Base-by-base conservation (phyloP, 2,797 vertebrate genomes). In the Brotogeris chrysoptera region DNA sequence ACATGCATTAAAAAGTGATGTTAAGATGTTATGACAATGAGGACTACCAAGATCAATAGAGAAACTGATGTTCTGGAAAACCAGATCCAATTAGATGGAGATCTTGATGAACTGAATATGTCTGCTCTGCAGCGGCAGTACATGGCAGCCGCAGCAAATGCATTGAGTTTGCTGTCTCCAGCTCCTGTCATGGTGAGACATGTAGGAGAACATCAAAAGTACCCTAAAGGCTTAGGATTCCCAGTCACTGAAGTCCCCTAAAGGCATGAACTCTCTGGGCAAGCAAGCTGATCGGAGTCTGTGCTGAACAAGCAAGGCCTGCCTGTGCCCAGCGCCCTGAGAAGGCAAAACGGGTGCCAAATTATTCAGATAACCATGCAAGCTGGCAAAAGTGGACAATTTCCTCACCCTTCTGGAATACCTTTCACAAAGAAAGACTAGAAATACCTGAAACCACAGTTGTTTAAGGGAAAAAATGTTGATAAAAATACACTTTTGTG, bases 11-110 rank as follows among this genome's bases (percentile, higher is more conserved):
- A 85, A 93, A 90, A 34, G 41, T 44, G 34, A 88, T 24, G 34
- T 52, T 88, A 74, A 95, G 73, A 90, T n/a, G 36, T 88, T 95
- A 55, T 71, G 82, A 90, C 88, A 80, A 34, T 19, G 43, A 87
- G 60, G 65, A 73, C 64, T 82, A 73, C 71, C 12, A 47, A 91
- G 88, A 96, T 88, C 86, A 86, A 74, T 83, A 83, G 23, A 57
- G 71, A 71, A 83, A 68, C 49, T 78, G 61, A 86, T 79, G 66
- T 59, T 81, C 91, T 92, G 63, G 55, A 68, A 95, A 86, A 79
- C 5, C 49, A 91, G 66, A 92, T 88, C 80, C 61, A 93, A 74
- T 93, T 83, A 90, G 34, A 6, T 19, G 36, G 36, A 86, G 69
- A 38, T 78, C 47, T 74, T 17, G 44, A 52, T 77, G 92, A 28